phyloP scores from a whole-genome alignment of 2,797 vertebrate genomes.

The Phyllotis vaccarum region DNA sequence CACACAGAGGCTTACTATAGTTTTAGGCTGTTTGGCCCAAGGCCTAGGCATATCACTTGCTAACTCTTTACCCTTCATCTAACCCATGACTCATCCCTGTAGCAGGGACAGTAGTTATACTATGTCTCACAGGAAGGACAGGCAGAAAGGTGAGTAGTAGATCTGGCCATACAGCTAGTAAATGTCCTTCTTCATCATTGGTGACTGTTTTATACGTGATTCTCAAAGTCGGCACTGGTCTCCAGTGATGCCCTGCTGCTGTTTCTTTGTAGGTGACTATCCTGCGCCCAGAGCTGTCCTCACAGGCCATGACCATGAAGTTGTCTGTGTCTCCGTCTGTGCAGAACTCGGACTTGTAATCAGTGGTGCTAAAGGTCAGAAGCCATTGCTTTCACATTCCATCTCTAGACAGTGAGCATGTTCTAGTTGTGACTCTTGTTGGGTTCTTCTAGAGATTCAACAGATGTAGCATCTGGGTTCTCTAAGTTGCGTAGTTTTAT shows the following conservation, averaged over 20 bases:
- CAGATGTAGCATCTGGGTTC: conserved; percentile 36
- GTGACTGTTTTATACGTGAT: neutral
- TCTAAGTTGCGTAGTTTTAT: conserved; percentile 71
- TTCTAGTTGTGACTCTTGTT: conserved; percentile 52
- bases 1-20: no score
- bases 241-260: neutral
- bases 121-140: neutral
- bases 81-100: no score
- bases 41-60: no score
- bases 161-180: neutral
- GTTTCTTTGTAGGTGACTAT: conserved; percentile 93
- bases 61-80: no score
- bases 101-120: neutral
- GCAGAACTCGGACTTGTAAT: conserved; percentile 98
- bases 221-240: conserved; percentile 44
- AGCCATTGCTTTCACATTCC: conserved; percentile 69
- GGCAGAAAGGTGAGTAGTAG: neutral
- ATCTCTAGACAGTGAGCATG: conserved; percentile 54
- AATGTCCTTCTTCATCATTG: neutral
- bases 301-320: conserved; percentile 98
- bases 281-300: conserved; percentile 97
- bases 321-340: conserved; percentile 97
- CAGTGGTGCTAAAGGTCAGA: conserved; percentile 98
- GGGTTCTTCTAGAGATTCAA: conserved; percentile 24
- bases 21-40: no score